These are phyloP conservation scores for Galendromus occidentalis DNA, from an alignment of 1,140 invertebrate species.

Conservation along the genomic window DNA sequence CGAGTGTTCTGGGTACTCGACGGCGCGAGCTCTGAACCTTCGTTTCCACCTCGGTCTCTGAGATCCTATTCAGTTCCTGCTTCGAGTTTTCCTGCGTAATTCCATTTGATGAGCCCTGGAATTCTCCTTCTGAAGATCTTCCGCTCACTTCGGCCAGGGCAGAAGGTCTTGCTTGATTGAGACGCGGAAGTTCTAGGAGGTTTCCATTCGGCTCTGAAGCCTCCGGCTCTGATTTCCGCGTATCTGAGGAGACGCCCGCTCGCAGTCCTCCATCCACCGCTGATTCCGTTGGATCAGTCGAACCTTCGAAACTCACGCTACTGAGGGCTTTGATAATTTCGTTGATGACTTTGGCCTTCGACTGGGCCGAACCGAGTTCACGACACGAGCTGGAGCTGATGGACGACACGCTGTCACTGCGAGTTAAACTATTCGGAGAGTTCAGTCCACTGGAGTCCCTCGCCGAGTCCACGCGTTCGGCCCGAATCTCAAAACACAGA, in stretches of 20 bases:
- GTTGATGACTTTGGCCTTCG: not conserved
- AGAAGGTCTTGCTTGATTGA: not conserved
- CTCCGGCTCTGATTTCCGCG: not conserved
- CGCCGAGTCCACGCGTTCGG: not conserved
- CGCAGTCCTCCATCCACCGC: not conserved
- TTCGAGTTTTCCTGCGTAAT: too few species aligned
- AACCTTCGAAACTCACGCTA: slow-evolving; percentile 4
- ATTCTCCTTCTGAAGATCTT: too few species aligned
- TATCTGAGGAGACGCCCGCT: too few species aligned
- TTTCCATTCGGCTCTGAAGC: not conserved
- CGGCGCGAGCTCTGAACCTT: too few species aligned
- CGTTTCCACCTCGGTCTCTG: too few species aligned
- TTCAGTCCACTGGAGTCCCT: not conserved
- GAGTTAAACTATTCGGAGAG: not conserved
- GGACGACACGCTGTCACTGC: slow-evolving; percentile 5
- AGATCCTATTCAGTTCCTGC: too few species aligned
- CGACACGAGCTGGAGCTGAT: not conserved
- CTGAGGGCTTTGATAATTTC: slow-evolving; percentile 8
- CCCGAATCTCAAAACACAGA: not conserved
- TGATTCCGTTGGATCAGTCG: not conserved
- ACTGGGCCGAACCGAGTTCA: not conserved
- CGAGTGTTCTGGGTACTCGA: too few species aligned
- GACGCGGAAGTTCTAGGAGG: not conserved
- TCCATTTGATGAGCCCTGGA: too few species aligned
- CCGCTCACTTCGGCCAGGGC: not conserved